Base-by-base conservation (phyloP, 2,888 invertebrate genomes). In the Erebia epiphron region DNA sequence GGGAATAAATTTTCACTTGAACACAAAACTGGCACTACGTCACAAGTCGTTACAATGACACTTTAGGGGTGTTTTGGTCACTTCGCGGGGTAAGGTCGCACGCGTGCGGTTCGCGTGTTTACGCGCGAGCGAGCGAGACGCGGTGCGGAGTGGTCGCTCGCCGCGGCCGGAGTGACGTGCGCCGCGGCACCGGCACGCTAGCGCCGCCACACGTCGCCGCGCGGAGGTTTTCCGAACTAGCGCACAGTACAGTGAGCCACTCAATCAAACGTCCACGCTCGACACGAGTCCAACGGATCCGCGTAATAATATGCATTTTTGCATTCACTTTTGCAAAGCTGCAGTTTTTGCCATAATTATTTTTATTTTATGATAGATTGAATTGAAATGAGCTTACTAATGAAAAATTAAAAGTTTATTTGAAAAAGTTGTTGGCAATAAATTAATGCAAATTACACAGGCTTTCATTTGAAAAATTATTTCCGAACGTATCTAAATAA, bases 81-180 rank as follows among this genome's bases (percentile, higher is more conserved):
- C 87, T 86, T 80, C 85, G 85, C 87, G 86, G 82, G 83, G 66
- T 14, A 58, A 43, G 71, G 68, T 67, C 67, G 67, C 49, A 35
- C 62, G 62, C 46, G 68, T 71, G 75, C 70, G 73, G 68, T 57
- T 21, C 70, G 70, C 61, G 61, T 16, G 60, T 18, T 18, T 64
- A 80, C 81, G 81, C 75, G 79, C 73, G 76, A 75, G 77, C 82
- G 73, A 80, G 74, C 77, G 78, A 79, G 61, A 61, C 80, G 81
- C 82, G 86, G 82, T 86, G 87, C 87, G 85, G 79, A 79, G 79
- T 77, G 82, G 85, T 83, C 86, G 91, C 91, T 87, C 87, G 91
- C 88, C 91, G 89, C 91, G 91, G 91, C 88, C 89, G 89, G 90
- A 91, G 82, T 92, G 92, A 87, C 91, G 91, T 88, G 90, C 83